These are phyloP conservation scores for Rhinoderma darwinii DNA, from an alignment of 2,113 vertebrate species.

Conservation along the genomic window DNA sequence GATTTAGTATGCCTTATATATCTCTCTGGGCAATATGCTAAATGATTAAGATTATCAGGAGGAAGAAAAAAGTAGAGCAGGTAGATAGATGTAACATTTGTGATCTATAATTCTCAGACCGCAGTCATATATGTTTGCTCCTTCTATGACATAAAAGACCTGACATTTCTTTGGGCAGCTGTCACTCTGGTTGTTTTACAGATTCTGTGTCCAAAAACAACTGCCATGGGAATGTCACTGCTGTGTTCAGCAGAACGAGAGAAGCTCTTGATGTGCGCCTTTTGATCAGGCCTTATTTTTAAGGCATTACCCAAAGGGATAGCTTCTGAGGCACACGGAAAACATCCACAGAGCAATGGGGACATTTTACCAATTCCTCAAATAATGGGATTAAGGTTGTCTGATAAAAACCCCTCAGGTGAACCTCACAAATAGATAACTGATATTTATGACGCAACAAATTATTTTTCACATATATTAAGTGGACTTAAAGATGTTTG, in stretches of 20 bases:
- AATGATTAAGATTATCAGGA: not conserved
- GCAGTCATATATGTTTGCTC: conserved; percentile 15
- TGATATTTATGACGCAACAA: conserved; percentile 12
- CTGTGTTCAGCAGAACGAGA: not conserved
- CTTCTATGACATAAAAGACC: conserved; percentile 45
- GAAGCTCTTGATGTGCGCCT: conserved; percentile 45
- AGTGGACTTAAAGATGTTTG: not conserved
- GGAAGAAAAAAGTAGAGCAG: not conserved
- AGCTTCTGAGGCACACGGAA: not conserved
- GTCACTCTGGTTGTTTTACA: conserved; percentile 35
- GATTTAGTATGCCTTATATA: not conserved
- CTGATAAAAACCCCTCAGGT: not conserved
- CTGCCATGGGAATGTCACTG: not conserved
- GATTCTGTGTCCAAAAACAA: not conserved
- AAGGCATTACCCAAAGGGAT: not conserved
- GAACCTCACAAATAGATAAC: not conserved
- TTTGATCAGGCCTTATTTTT: conserved; percentile 41
- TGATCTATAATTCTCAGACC: conserved; percentile 41
- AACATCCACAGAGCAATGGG: not conserved
- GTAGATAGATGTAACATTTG: not conserved
- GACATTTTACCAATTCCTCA: conserved; percentile 15
- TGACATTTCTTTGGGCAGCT: conserved; percentile 53
- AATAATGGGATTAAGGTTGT: not conserved
- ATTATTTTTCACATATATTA: conserved; percentile 22
- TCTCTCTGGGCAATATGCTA: not conserved